Percentiles rank a stretch among this genome's conserved stretches.
Evolutionary conservation across 2,797 vertebrate genomes (phyloP).

Genomic region (Ficedula albicollis): DNA sequence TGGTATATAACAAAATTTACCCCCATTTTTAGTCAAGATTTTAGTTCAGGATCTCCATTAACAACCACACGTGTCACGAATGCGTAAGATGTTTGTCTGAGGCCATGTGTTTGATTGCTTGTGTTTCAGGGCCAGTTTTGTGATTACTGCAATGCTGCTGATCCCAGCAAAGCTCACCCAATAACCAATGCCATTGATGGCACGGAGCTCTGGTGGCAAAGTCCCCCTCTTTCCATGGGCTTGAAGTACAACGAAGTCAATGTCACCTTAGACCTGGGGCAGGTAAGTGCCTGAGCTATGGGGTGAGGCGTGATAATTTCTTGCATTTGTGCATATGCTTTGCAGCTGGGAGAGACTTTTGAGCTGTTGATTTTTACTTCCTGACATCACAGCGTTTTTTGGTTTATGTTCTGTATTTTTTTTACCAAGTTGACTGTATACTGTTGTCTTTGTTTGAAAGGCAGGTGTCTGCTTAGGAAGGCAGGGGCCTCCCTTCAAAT

Average conservation of each 20-base stretch:
- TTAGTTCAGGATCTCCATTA: background rate
- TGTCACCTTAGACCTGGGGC: constrained; percentile 91
- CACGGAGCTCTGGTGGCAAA: constrained; percentile 95
- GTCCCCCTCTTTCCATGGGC: constrained; percentile 90
- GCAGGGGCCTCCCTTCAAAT: too few species aligned
- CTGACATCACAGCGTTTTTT: background rate
- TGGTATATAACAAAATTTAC: background rate
- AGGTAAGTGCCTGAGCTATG: constrained; percentile 78
- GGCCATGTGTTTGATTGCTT: background rate
- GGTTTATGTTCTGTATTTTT: background rate
- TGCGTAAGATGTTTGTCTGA: background rate
- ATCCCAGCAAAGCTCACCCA: constrained; percentile 86
- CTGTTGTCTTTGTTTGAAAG: too few species aligned
- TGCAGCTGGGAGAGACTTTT: background rate
- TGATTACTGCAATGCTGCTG: constrained; percentile 86
- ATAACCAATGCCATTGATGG: constrained; percentile 88
- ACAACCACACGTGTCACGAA: background rate
- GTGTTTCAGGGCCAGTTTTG: constrained; percentile 89
- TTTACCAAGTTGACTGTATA: background rate
- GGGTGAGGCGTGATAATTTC: background rate
- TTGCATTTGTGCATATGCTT: background rate
- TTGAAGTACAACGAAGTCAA: constrained; percentile 86
- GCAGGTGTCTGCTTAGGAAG: too few species aligned
- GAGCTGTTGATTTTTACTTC: background rate
- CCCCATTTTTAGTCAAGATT: background rate